These are phyloP conservation scores for Lutraria lutraria DNA, from an alignment of 2,888 invertebrate genomes.

Conservation along the genomic window DNA sequence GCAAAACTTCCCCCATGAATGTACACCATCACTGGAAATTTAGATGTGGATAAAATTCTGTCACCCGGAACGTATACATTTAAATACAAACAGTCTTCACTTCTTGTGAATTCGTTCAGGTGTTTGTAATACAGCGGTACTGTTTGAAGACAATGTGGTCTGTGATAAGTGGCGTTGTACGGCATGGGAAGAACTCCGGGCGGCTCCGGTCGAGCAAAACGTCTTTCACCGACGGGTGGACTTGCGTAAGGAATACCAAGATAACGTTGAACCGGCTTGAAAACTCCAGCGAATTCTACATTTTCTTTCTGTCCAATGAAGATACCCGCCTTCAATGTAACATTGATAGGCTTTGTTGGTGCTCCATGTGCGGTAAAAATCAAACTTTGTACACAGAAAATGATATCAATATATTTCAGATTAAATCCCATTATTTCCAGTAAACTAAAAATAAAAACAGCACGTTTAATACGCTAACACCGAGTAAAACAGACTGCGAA, in stretches of 20 bases:
- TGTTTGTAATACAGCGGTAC: not conserved
- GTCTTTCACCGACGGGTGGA: slow-evolving; percentile 27
- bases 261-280: not conserved
- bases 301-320: not conserved
- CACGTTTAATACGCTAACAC: too few species aligned
- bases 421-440: too few species aligned
- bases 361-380: slow-evolving; percentile 7
- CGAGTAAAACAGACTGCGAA: too few species aligned
- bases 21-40: slow-evolving; percentile 94
- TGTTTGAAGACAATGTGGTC: slow-evolving; percentile 31
- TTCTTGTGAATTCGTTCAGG: slow-evolving; percentile 87
- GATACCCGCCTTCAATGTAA: not conserved
- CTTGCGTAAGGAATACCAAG: slow-evolving; percentile 35
- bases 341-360: not conserved
- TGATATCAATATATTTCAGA: not conserved
- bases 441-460: too few species aligned
- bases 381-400: not conserved
- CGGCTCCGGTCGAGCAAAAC: slow-evolving; percentile 40
- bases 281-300: slow-evolving; percentile 3
- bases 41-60: not conserved
- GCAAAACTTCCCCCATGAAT: slow-evolving; percentile 97
- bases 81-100: slow-evolving; percentile 97
- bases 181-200: not conserved
- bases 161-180: slow-evolving; percentile 33
- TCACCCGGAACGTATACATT: slow-evolving; percentile 95